These are phyloP conservation scores for Hymenopus coronatus DNA, from an alignment of 2,888 invertebrate genomes.

Conservation along the genomic window DNA sequence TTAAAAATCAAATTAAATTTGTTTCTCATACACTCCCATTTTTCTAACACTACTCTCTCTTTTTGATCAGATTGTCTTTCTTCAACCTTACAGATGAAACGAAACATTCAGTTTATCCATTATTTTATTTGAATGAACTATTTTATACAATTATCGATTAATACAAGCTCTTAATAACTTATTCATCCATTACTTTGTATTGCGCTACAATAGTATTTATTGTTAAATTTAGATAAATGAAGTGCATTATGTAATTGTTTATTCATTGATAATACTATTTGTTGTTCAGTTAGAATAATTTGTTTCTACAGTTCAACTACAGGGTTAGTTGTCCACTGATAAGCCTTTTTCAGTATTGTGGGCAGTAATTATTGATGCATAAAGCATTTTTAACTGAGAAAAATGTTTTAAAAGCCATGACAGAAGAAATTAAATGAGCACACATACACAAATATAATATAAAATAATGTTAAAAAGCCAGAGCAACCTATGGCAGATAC, in stretches of 20 bases:
- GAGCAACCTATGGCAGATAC: background rate
- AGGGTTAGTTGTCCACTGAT: slow-evolving; percentile 4
- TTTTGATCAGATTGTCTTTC: no score
- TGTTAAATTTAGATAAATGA: background rate
- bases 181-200: background rate
- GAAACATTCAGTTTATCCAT: background rate
- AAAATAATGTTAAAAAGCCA: background rate
- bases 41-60: background rate
- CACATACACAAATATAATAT: background rate
- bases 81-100: background rate
- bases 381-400: background rate
- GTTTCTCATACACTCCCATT: background rate
- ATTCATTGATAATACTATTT: background rate
- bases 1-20: background rate
- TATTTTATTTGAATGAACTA: background rate
- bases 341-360: background rate
- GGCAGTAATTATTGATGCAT: background rate
- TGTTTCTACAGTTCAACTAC: background rate
- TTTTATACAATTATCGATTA: background rate
- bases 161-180: background rate
- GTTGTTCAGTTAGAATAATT: background rate
- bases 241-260: background rate
- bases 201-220: background rate
- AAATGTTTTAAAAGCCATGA: background rate
- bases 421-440: background rate